phyloP scores from a whole-genome alignment of 2,113 vertebrate species.

The Pycnonotus jocosus region DNA sequence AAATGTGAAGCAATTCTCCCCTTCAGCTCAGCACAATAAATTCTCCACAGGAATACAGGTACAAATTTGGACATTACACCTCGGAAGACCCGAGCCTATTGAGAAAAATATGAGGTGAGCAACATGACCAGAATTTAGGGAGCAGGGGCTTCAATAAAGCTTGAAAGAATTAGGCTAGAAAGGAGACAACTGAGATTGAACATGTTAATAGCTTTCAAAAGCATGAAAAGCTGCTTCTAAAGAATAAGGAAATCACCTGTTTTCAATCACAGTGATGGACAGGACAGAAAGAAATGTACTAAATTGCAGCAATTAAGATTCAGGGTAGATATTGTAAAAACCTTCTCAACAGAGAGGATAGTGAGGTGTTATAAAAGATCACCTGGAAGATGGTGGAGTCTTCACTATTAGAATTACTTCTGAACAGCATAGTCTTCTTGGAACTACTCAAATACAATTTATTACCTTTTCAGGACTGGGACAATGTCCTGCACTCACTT shows the following conservation, averaged over 20 bases:
- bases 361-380: neutral
- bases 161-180: conserved; percentile 10
- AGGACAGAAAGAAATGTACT: conserved; percentile 17
- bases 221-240: conserved; percentile 20
- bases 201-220: conserved; percentile 35
- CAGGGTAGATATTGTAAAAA: neutral
- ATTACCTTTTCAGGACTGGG: neutral
- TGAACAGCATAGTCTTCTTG: neutral
- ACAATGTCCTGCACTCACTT: neutral
- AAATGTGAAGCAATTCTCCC: neutral
- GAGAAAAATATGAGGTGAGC: neutral
- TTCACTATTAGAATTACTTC: neutral
- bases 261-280: conserved; percentile 13
- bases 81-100: neutral
- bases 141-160: neutral
- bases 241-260: conserved; percentile 36
- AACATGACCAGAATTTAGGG: neutral
- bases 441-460: neutral
- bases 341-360: neutral
- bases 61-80: neutral
- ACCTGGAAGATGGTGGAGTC: neutral
- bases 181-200: conserved; percentile 21
- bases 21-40: neutral
- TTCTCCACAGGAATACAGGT: neutral
- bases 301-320: conserved; percentile 49